Conservation (phyloP, 2,797 vertebrate genomes). For the Phrynocephalus vlangalii region DNA sequence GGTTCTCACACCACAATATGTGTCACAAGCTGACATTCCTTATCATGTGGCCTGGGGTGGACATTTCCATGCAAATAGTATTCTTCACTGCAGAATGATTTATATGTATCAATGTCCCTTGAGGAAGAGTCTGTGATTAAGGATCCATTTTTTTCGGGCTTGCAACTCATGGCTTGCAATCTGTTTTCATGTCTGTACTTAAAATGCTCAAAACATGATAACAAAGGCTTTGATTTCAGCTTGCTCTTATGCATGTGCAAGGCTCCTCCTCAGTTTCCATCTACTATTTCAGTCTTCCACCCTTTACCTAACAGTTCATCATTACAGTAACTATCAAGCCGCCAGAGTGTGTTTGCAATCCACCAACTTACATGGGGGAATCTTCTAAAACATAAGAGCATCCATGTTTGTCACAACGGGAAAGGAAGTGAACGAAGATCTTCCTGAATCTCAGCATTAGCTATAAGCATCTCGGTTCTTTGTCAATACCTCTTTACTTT, state of each 20-base stretch:
- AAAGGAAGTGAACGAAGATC: no score
- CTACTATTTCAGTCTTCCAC: neutral
- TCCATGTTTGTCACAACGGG: no score
- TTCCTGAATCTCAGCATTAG: no score
- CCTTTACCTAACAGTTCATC: no score
- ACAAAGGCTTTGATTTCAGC: no score
- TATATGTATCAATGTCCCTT: neutral
- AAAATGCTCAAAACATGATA: neutral
- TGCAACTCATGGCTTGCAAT: neutral
- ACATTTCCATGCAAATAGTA: neutral
- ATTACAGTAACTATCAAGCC: neutral
- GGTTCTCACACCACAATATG: neutral
- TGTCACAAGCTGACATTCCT: neutral
- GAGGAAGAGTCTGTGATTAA: neutral
- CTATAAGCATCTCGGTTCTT: no score
- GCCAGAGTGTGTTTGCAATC: neutral
- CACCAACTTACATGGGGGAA: no score
- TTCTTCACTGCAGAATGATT: neutral
- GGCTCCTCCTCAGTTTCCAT: neutral
- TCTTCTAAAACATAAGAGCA: no score
- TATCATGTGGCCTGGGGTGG: neutral
- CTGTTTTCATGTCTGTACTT: neutral
- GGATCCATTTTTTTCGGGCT: neutral
- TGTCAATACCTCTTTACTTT: no score
- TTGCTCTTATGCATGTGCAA: no score